phyloP scores from a whole-genome alignment of 2,888 invertebrate genomes.

The Harpagoxenus sublaevis region DNA sequence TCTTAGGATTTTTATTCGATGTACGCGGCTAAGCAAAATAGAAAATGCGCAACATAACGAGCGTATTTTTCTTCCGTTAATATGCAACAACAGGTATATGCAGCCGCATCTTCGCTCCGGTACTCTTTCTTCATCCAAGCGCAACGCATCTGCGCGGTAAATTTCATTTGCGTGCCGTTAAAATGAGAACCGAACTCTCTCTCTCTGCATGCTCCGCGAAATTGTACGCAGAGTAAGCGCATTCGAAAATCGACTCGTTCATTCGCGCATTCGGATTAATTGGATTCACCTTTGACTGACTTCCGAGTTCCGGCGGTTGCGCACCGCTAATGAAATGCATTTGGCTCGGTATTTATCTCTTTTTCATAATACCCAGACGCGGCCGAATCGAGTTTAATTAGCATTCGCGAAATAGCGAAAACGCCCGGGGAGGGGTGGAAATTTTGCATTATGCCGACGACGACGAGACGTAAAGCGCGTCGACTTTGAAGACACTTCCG shows the following conservation, averaged over 20 bases:
- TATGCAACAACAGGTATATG: constrained; percentile 14
- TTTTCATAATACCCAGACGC: constrained; percentile 30
- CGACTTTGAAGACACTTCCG: constrained; percentile 19
- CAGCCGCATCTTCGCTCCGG: constrained; percentile 8
- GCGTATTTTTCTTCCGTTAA: constrained; percentile 38
- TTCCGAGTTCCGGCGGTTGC: constrained; percentile 36
- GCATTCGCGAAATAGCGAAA: constrained; percentile 44
- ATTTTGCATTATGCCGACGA: neutral
- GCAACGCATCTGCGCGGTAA: constrained; percentile 1
- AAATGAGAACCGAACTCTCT: constrained; percentile 12
- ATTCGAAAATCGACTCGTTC: constrained; percentile 33
- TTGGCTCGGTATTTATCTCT: constrained; percentile 57
- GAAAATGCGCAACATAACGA: constrained; percentile 17
- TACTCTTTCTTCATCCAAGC: neutral
- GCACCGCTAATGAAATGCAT: constrained; percentile 67
- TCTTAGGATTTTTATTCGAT: constrained; percentile 7
- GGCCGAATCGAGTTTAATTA: constrained; percentile 41
- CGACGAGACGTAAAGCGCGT: neutral
- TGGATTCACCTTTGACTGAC: constrained; percentile 51
- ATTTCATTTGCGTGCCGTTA: constrained; percentile 37
- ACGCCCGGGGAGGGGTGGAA: neutral
- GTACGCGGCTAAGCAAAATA: neutral
- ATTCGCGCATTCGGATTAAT: constrained; percentile 41
- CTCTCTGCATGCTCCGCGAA: neutral
- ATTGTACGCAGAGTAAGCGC: constrained; percentile 11